These are phyloP conservation scores for Fopius arisanus DNA, from an alignment of 1,140 invertebrate species.

Conservation along the genomic window DNA sequence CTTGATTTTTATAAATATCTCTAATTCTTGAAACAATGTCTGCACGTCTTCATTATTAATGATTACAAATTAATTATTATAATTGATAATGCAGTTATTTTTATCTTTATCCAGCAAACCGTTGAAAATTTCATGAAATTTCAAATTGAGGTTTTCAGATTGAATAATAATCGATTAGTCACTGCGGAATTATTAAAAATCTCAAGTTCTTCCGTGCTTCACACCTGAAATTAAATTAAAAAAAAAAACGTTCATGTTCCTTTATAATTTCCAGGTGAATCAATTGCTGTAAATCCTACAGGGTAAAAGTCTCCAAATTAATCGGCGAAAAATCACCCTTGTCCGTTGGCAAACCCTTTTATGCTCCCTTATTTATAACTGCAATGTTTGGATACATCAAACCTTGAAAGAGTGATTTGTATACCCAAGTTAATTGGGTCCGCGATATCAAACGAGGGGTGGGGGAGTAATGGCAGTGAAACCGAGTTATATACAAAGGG, in stretches of 20 bases:
- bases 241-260: neutral
- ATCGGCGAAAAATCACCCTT: neutral
- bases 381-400: conserved; percentile 15
- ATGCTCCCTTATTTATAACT: neutral
- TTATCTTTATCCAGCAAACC: too few species aligned
- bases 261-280: neutral
- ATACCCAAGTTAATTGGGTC: conserved; percentile 23
- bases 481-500: neutral
- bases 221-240: neutral
- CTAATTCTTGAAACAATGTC: too few species aligned
- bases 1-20: too few species aligned
- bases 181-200: too few species aligned
- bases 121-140: too few species aligned
- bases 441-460: neutral
- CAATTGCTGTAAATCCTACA: neutral
- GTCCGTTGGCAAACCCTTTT: neutral
- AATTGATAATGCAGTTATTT: too few species aligned
- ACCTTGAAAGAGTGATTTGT: conserved; percentile 21
- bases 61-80: too few species aligned
- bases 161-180: too few species aligned
- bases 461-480: neutral
- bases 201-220: too few species aligned
- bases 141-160: too few species aligned
- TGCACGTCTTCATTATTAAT: too few species aligned
- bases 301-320: neutral